Evolutionary conservation across 2,113 vertebrate genomes (phyloP).

Genomic region (Picathartes gymnocephalus): DNA sequence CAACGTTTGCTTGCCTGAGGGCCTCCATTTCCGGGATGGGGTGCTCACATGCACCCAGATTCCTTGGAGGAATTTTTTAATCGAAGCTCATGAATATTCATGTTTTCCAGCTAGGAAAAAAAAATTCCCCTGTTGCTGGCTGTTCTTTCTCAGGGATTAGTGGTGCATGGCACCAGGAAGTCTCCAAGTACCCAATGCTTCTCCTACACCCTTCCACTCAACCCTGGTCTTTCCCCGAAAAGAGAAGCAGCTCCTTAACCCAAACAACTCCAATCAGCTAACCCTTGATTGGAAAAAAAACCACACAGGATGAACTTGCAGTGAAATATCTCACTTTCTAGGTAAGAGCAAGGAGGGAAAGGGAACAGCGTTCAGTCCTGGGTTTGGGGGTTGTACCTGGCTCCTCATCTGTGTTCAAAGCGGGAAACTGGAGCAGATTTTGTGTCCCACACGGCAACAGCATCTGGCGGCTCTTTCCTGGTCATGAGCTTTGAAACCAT

Average conservation of each 20-base stretch:
- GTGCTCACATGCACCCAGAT: not conserved
- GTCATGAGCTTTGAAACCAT: not conserved
- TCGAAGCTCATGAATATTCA: not conserved
- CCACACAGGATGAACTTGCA: not conserved
- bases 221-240: not conserved
- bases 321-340: not conserved
- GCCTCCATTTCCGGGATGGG: not conserved
- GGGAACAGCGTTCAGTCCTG: not conserved
- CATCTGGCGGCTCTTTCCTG: slow-evolving; percentile 20
- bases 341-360: not conserved
- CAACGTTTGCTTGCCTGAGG: not conserved
- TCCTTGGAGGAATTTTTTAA: not conserved
- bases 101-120: not conserved
- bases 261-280: not conserved
- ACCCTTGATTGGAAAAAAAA: not conserved
- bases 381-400: not conserved
- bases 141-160: not conserved
- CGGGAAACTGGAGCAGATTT: not conserved
- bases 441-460: not conserved
- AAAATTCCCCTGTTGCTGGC: not conserved
- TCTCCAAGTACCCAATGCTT: not conserved
- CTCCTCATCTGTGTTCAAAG: not conserved
- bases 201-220: not conserved
- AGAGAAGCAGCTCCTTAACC: not conserved
- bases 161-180: not conserved